These are phyloP conservation scores for Chiloscyllium plagiosum DNA, from an alignment of 2,113 vertebrate genomes.

Conservation along the genomic window DNA sequence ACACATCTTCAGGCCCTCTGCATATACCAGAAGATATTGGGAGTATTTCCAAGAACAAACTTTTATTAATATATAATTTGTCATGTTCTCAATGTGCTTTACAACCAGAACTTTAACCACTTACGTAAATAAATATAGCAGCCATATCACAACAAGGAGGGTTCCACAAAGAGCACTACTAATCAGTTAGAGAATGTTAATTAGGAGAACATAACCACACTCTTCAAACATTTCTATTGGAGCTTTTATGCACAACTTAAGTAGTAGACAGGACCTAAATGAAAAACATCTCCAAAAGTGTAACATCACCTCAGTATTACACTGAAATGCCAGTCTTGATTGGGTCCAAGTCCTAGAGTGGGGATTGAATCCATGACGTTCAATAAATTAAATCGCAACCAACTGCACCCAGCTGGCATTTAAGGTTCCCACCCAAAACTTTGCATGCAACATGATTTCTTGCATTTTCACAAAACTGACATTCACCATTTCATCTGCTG, in stretches of 20 bases:
- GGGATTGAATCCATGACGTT: neutral
- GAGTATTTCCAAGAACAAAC: neutral
- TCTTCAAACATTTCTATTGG: neutral
- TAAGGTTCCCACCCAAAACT: neutral
- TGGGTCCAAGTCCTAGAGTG: neutral
- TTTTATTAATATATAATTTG: neutral
- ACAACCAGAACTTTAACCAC: neutral
- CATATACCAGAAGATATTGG: too few relatives aligned
- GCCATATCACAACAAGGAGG: neutral
- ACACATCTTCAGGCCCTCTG: neutral
- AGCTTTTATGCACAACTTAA: neutral
- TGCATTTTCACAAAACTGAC: neutral
- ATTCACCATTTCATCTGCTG: neutral
- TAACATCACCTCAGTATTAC: neutral
- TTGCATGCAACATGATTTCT: neutral
- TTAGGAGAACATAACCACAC: neutral
- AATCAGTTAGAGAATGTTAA: neutral
- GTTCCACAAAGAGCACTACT: neutral
- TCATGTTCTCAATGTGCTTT: neutral
- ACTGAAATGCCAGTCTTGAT: neutral
- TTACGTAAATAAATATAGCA: neutral
- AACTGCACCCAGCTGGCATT: neutral
- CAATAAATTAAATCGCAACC: neutral
- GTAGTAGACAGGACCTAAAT: neutral
- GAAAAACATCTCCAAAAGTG: neutral